A percentile compares a stretch with the other conserved stretches of the same genome.
These are phyloP conservation scores for Cydia strobilella DNA, from an alignment of 1,140 invertebrate species.

Conservation along the genomic window DNA sequence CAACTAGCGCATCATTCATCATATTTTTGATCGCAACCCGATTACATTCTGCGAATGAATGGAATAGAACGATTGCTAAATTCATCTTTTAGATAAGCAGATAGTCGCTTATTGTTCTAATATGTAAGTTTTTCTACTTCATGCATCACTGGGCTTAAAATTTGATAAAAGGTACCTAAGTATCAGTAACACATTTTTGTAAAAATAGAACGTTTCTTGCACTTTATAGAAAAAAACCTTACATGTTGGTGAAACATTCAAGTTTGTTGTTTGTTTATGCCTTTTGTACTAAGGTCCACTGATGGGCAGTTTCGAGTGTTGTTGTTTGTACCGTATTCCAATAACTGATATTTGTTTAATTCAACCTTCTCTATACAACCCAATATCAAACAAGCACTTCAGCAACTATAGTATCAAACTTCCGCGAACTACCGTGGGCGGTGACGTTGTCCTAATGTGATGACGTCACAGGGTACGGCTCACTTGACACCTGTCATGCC, in stretches of 20 bases:
- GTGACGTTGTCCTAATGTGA: background rate
- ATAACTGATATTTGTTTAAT: background rate
- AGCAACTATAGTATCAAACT: constrained; percentile 11
- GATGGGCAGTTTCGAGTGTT: too few relatives aligned
- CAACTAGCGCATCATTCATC: constrained; percentile 3
- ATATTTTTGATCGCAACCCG: background rate
- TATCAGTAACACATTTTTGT: background rate
- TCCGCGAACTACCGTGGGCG: background rate
- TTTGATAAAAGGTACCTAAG: too few relatives aligned
- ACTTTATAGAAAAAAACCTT: too few relatives aligned
- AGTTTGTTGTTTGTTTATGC: too few relatives aligned
- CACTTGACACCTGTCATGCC: constrained; percentile 39
- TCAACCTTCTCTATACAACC: background rate
- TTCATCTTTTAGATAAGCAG: background rate
- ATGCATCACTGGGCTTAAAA: too few relatives aligned
- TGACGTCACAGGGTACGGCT: constrained; percentile 45
- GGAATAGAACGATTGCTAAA: background rate
- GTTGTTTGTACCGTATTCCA: background rate
- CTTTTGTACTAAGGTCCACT: too few relatives aligned
- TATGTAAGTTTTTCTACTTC: background rate
- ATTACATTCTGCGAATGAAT: constrained; percentile 9
- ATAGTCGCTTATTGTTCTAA: background rate
- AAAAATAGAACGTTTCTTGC: too few relatives aligned
- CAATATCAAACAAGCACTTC: background rate
- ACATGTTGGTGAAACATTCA: too few relatives aligned